Evolutionary conservation across 1,140 invertebrate genomes (phyloP).

Genomic region (Caerostris darwini): DNA sequence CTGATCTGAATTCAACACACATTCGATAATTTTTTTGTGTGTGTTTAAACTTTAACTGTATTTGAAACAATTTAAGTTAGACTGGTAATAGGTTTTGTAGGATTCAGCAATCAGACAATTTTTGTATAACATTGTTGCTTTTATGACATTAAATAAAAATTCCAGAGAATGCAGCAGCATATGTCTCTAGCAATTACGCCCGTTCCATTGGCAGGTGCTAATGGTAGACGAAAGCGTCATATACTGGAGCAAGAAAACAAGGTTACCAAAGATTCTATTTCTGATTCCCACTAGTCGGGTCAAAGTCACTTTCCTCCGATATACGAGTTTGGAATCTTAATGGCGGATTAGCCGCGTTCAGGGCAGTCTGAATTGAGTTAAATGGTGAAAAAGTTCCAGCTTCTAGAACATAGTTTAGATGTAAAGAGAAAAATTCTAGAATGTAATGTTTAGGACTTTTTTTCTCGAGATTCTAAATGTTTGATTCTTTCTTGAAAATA

Average conservation of each 20-base stretch:
- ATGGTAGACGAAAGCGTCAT: not conserved
- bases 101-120: no score
- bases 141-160: no score
- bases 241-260: not conserved
- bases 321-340: not conserved
- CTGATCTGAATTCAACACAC: no score
- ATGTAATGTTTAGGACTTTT: not conserved
- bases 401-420: not conserved
- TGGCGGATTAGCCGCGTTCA: not conserved
- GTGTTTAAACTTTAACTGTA: no score
- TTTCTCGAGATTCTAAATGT: not conserved
- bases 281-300: slow-evolving; percentile 4
- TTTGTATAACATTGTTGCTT: no score
- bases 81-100: no score
- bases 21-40: no score
- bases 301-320: slow-evolving; percentile 8
- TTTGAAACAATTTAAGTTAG: no score
- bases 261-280: not conserved
- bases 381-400: not conserved
- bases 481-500: no score
- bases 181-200: not conserved
- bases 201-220: not conserved
- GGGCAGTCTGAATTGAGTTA: not conserved
- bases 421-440: not conserved
- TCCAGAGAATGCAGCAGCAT: not conserved